phyloP scores from a whole-genome alignment of 2,888 invertebrate genomes.

The Automeris io region DNA sequence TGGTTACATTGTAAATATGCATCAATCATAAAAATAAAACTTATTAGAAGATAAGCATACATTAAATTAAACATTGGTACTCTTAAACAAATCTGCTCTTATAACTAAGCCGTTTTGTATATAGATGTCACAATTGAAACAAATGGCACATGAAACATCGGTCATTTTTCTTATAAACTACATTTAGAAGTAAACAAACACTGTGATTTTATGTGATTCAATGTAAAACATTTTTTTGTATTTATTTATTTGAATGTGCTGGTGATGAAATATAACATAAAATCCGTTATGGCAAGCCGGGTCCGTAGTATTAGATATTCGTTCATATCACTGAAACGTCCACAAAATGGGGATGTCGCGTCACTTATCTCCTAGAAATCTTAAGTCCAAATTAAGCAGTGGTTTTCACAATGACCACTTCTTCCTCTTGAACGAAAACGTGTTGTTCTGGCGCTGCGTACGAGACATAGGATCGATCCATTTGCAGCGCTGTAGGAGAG shows the following conservation, averaged over 20 bases:
- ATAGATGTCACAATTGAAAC: conserved; percentile 25
- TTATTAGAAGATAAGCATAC: conserved; percentile 22
- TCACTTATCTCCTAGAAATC: neutral
- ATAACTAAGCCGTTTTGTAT: conserved; percentile 26
- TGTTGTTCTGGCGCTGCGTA: conserved; percentile 56
- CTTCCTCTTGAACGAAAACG: conserved; percentile 59
- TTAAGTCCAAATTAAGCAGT: conserved; percentile 16
- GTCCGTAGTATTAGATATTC: conserved; percentile 32
- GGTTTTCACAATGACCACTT: conserved; percentile 58
- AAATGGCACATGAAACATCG: conserved; percentile 70
- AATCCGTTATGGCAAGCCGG: conserved; percentile 55
- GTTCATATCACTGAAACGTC: conserved; percentile 26
- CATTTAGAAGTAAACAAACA: conserved; percentile 25
- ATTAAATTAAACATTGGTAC: conserved; percentile 11
- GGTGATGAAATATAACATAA: conserved; percentile 38
- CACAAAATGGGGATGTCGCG: conserved; percentile 22
- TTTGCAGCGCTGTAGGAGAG: conserved; percentile 46
- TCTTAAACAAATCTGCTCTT: conserved; percentile 25
- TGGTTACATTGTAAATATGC: conserved; percentile 24
- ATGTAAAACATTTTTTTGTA: conserved; percentile 40
- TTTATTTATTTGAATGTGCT: conserved; percentile 50
- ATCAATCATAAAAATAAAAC: conserved; percentile 21
- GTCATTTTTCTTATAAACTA: conserved; percentile 40
- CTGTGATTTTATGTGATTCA: conserved; percentile 36
- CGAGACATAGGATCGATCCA: conserved; percentile 54